Conservation (phyloP, 1,140 invertebrate genomes). For the Neelides sp. region DNA sequence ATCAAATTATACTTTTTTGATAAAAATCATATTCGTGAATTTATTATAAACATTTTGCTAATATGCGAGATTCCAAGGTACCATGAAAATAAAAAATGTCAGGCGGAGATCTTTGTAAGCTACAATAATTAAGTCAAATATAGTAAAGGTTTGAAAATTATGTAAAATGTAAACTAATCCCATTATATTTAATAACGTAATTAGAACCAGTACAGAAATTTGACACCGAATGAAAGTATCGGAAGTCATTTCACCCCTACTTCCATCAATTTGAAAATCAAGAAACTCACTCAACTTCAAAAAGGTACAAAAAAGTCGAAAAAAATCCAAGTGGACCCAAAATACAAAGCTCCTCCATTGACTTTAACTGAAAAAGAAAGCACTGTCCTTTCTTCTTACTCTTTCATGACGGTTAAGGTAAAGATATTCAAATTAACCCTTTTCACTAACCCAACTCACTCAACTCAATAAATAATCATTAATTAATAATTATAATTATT, state of each 20-base stretch:
- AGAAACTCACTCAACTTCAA: constrained; percentile 38
- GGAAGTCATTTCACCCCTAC: constrained; percentile 46
- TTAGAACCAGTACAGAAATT: constrained; percentile 42
- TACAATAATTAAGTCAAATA: too few relatives aligned
- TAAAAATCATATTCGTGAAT: too few relatives aligned
- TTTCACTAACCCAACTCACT: background rate
- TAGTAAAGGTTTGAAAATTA: background rate
- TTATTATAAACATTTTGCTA: too few relatives aligned
- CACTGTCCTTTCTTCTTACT: constrained; percentile 30
- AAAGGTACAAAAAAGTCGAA: constrained; percentile 32
- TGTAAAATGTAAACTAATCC: background rate
- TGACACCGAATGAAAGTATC: constrained; percentile 51
- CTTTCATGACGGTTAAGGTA: constrained; percentile 29
- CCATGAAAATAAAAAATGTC: too few relatives aligned
- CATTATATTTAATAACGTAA: background rate
- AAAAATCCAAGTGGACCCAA: constrained; percentile 27
- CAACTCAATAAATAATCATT: background rate
- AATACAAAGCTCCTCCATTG: constrained; percentile 39
- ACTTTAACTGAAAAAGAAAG: constrained; percentile 33
- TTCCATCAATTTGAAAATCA: constrained; percentile 40
- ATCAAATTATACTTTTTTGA: too few relatives aligned
- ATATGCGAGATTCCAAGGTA: too few relatives aligned
- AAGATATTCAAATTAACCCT: background rate
- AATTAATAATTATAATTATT: background rate
- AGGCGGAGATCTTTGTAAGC: too few relatives aligned